These are phyloP conservation scores for Aplochiton taeniatus DNA, from an alignment of 2,797 vertebrate species.

Conservation along the genomic window DNA sequence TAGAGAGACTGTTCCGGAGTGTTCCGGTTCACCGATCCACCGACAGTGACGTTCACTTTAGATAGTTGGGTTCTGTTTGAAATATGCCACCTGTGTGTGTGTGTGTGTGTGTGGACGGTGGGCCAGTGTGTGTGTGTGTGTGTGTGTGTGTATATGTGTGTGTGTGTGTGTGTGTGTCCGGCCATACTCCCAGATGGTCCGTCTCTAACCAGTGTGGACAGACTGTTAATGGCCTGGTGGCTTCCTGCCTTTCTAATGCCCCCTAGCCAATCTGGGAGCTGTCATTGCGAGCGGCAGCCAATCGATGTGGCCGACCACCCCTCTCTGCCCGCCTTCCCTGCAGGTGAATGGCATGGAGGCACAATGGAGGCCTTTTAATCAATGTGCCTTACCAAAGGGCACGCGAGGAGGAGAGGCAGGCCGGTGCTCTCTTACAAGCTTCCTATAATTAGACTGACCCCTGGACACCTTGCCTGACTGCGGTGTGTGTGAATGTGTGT, in stretches of 20 bases:
- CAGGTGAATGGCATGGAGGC: conserved; percentile 56
- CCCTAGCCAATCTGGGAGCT: conserved; percentile 68
- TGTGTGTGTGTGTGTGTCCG: conserved; percentile 12
- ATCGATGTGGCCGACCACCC: conserved; percentile 62
- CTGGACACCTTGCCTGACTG: too few relatives aligned
- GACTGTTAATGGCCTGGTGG: conserved; percentile 63
- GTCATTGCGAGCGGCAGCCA: conserved; percentile 59
- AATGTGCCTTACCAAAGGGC: conserved; percentile 8
- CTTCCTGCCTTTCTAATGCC: conserved; percentile 66
- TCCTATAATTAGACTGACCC: too few relatives aligned
- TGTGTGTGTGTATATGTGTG: neutral
- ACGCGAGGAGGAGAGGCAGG: neutral
- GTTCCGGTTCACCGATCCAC: too few relatives aligned
- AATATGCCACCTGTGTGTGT: neutral
- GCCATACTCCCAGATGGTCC: conserved; percentile 15
- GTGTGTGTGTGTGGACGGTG: neutral
- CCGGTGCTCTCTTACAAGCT: too few relatives aligned
- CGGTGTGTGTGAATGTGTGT: conserved; percentile 4
- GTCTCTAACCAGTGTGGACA: conserved; percentile 64
- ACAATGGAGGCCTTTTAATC: conserved; percentile 32
- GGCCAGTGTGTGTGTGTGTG: neutral
- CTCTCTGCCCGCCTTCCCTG: conserved; percentile 47
- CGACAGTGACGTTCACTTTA: too few relatives aligned
- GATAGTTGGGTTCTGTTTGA: too few relatives aligned
- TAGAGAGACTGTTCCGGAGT: too few relatives aligned